Base-by-base conservation (phyloP, 2,113 vertebrate species). In the Syngnathus typhle region DNA sequence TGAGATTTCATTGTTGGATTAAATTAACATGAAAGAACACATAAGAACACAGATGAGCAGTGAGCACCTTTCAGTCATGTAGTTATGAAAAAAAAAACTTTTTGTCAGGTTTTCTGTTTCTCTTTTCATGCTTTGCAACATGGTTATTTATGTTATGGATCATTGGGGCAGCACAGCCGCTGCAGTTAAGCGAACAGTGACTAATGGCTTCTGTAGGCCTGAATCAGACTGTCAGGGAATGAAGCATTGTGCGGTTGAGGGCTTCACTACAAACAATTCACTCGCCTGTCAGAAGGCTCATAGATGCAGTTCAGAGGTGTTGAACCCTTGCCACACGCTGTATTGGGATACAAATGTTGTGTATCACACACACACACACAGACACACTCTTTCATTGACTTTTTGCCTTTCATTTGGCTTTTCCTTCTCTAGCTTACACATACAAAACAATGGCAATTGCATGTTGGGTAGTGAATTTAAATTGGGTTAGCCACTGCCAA, bases 211-310 rank as follows among this genome's bases (percentile, higher is more conserved):
- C 84, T 83, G 82, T 75, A 75, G 69, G 75, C 69, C 60, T 72
- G 70, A 82, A 84, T 88, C 82, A 80, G 79, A 77, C 81, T 84
- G 82, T 84, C 86, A 75, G 79, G 74, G 71, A 74, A 58, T 68
- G 74, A 80, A 77, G 75, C 71, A 39, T 77, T 79, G 71, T 81
- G 76, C 59, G 78, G 76, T 77, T 74, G 83, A 87, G 80, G 74
- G 73, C 76, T 84, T 78, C 73, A 74, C 62, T 72, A 54, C 67
- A 77, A 84, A 71, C 76, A 64, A 82, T 71, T 70, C 65, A 27
- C 58, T 70, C 16, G 52, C 54, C 64, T 41, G 64, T 56, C 67
- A 64, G 59, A 80, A 71, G 60, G 72, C 16, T 73, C n/a, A 0
- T 0, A 19, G 4, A 0, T 44, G 69, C 56, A 60, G 32, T 71